These are phyloP conservation scores for Temnothorax nylanderi DNA, from an alignment of 1,140 invertebrate genomes.

Conservation along the genomic window DNA sequence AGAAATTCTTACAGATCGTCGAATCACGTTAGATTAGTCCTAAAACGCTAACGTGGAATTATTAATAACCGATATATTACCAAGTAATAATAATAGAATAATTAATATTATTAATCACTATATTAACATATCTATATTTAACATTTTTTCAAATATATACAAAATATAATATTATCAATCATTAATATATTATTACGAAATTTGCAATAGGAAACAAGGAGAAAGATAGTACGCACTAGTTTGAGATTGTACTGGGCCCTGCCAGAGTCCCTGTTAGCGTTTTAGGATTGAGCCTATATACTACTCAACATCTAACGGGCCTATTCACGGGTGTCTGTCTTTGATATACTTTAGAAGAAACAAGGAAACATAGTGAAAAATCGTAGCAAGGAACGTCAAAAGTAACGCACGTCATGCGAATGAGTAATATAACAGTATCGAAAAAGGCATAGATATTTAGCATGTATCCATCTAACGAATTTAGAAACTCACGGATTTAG, in stretches of 20 bases:
- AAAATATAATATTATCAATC: slow-evolving; percentile 10
- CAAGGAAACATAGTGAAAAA: slow-evolving; percentile 30
- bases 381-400: slow-evolving; percentile 13
- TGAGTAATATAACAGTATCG: slow-evolving; percentile 44
- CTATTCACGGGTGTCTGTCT: slow-evolving; percentile 62
- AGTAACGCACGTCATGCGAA: slow-evolving; percentile 17
- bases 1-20: slow-evolving; percentile 17
- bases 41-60: slow-evolving; percentile 41
- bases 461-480: slow-evolving; percentile 43
- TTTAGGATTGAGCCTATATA: slow-evolving; percentile 19
- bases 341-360: slow-evolving; percentile 43
- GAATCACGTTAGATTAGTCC: background rate
- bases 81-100: slow-evolving; percentile 19
- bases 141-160: slow-evolving; percentile 38
- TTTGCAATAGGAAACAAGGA: slow-evolving; percentile 22
- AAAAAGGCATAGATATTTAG: slow-evolving; percentile 51
- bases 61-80: slow-evolving; percentile 34
- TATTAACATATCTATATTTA: slow-evolving; percentile 28
- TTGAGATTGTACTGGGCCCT: background rate
- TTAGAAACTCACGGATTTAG: slow-evolving; percentile 56
- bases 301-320: slow-evolving; percentile 60
- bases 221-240: slow-evolving; percentile 5
- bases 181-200: slow-evolving; percentile 36
- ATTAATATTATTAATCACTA: slow-evolving; percentile 35
- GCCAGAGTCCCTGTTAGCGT: slow-evolving; percentile 24